Evolutionary conservation across 2,113 vertebrate genomes (phyloP).

Genomic region (Ellobius talpinus): DNA sequence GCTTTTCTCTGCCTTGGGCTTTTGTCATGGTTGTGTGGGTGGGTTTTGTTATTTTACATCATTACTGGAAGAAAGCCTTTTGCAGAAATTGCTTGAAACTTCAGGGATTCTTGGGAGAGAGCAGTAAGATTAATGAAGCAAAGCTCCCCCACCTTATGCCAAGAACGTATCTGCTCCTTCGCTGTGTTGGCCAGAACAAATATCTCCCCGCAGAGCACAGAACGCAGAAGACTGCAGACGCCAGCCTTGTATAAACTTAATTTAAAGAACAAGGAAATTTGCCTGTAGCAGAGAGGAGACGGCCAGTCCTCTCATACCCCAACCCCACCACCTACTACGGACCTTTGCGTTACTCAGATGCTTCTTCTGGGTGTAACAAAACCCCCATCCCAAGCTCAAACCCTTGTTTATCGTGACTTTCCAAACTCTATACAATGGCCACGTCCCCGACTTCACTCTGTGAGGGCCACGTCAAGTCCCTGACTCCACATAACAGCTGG

Average conservation of each 20-base stretch:
- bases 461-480: neutral
- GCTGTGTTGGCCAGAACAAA: conserved; percentile 48
- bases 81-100: conserved; percentile 59
- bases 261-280: neutral
- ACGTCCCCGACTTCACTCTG: neutral
- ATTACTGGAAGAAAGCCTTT: conserved; percentile 35
- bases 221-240: neutral
- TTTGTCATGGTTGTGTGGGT: neutral
- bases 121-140: conserved; percentile 60
- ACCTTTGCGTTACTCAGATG: neutral
- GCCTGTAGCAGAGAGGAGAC: neutral
- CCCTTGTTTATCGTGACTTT: neutral
- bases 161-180: conserved; percentile 44
- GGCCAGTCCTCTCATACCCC: neutral
- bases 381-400: rapidly evolving
- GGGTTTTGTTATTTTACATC: neutral
- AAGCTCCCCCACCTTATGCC: neutral
- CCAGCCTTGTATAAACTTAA: neutral
- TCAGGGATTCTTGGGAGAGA: conserved; percentile 46
- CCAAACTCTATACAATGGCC: neutral
- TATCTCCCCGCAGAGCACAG: neutral
- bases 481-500: neutral
- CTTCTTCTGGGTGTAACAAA: neutral
- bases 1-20: neutral
- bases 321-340: neutral